phyloP scores from a whole-genome alignment of 2,888 invertebrate species.

The Hypomecis atomaria region DNA sequence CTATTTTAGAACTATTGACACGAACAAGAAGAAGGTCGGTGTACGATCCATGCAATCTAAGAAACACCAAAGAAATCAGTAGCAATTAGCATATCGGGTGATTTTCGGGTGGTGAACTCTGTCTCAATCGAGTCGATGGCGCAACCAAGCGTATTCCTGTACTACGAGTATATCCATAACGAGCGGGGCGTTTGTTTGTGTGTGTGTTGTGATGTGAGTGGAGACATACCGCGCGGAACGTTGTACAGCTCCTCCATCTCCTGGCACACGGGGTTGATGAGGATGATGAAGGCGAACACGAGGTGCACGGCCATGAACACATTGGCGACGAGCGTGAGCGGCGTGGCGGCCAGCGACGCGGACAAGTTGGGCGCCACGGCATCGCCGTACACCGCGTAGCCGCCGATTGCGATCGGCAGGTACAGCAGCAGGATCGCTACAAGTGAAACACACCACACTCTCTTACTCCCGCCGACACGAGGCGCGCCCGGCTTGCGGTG shows the following conservation, averaged over 20 bases:
- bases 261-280: constrained; percentile 89
- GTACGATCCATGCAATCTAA: too few species aligned
- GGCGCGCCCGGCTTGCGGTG: neutral
- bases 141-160: too few species aligned
- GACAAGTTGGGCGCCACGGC: constrained; percentile 85
- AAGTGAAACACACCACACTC: neutral
- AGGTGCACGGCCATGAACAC: constrained; percentile 87
- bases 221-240: constrained; percentile 83
- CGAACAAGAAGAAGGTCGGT: too few species aligned
- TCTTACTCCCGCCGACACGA: too few species aligned
- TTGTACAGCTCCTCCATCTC: constrained; percentile 87
- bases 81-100: too few species aligned
- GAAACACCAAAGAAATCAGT: too few species aligned
- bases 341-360: constrained; percentile 80
- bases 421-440: constrained; percentile 84
- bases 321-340: constrained; percentile 84
- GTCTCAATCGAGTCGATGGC: too few species aligned
- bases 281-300: constrained; percentile 87
- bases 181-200: too few species aligned
- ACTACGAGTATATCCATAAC: too few species aligned
- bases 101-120: too few species aligned
- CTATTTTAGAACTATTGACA: too few species aligned
- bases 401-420: constrained; percentile 85
- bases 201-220: neutral
- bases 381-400: constrained; percentile 87